Conservation (phyloP, 2,888 invertebrate genomes). For the Clusia tigrina region DNA sequence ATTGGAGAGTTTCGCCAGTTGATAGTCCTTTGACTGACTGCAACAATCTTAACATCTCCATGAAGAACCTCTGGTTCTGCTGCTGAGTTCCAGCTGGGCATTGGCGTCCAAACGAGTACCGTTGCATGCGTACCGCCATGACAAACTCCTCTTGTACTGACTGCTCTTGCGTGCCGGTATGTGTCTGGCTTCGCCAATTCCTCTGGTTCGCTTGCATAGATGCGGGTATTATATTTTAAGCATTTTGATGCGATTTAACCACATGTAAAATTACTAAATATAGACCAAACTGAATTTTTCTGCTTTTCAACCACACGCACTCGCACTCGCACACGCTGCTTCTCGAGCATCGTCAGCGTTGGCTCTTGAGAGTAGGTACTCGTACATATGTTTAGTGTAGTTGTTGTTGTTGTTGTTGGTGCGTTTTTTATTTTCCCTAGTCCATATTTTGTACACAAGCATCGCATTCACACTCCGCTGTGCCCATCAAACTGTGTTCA, state of each 20-base stretch:
- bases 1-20: too few species aligned
- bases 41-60: too few species aligned
- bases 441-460: conserved; percentile 2
- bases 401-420: conserved; percentile 5
- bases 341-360: background rate
- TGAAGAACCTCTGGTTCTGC: too few species aligned
- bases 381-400: background rate
- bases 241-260: conserved; percentile 33
- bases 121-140: too few species aligned
- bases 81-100: too few species aligned
- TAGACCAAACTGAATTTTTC: conserved; percentile 40
- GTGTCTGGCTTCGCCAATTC: background rate
- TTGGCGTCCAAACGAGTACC: too few species aligned
- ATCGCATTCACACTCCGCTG: background rate
- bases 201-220: background rate
- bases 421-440: conserved; percentile 44
- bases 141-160: too few species aligned
- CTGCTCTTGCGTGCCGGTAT: background rate
- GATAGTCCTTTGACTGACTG: too few species aligned
- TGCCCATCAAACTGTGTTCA: background rate
- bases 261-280: conserved; percentile 56
- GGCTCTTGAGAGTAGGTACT: too few species aligned
- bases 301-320: conserved; percentile 56
- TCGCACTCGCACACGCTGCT: conserved; percentile 32
- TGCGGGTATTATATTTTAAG: too few species aligned